Evolutionary conservation across 1,140 invertebrate genomes (phyloP), one percentile per base, ranked within the genome.

Genomic region (Ptiloglossa arizonensis): DNA sequence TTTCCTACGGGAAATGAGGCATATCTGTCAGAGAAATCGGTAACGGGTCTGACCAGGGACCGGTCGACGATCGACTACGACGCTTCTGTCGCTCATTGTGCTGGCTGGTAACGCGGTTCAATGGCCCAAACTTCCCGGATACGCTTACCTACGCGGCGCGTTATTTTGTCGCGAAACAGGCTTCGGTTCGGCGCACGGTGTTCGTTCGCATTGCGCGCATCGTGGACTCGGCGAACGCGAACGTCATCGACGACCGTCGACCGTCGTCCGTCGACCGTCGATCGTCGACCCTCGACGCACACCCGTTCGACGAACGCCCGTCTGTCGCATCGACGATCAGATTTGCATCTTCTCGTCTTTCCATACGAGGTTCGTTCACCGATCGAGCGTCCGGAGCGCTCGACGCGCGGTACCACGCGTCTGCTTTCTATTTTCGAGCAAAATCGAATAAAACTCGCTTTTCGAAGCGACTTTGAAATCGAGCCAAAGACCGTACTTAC

Each of bases 71-170:
- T 63, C 35, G 69, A 68, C 80, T 63, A 54, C 59, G 50, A 54
- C 59, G 50, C 48, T 78, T 74, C 62, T 69, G 72, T 67, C 63
- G 60, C 38, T 79, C 75, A 86, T 83, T 82, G 83, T 86, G 46
- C 57, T 73, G 24, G 69, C 48, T 73, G 50, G 78, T 57, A 57
- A 66, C 76, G 78, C 87, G 89, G 90, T 92, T 91, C 90, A 91
- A 91, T 89, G 90, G 88, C 86, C 88, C 90, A 90, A 91, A 91
- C 90, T 91, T 91, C 91, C 90, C 90, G 91, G 90, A 92, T 91
- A 91, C 83, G 79, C 72, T 85, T 85, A 72, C 82, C 81, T 84
- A 48, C 24, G n/a, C 66, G 46, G 15, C 38, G 77, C 29, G 71
- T 50, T 87, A 78, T 82, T 73, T 79, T 75, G 76, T 81, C 75